Conservation (phyloP, 2,113 vertebrate genomes). For the Hemicordylus capensis region DNA sequence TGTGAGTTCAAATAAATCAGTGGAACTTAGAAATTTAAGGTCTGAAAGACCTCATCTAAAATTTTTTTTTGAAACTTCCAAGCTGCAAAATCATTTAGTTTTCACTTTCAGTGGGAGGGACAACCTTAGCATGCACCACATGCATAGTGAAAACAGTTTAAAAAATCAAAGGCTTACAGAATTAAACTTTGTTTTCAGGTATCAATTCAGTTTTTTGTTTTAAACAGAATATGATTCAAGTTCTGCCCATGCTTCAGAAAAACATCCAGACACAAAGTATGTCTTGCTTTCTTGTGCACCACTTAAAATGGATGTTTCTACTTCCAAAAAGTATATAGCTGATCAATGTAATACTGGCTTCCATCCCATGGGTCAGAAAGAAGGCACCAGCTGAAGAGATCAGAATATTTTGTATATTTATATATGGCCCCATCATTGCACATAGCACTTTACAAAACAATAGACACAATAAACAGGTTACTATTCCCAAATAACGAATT, state of each 20-base stretch:
- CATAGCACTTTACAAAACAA: background rate
- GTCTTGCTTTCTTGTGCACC: background rate
- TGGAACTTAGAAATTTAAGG: background rate
- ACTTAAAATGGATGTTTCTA: background rate
- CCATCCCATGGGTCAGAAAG: background rate
- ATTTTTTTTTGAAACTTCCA: background rate
- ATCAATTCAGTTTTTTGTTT: background rate
- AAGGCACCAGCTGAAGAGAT: background rate
- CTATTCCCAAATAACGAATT: background rate
- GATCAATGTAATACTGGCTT: background rate
- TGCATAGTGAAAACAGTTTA: background rate
- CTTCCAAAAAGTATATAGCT: background rate
- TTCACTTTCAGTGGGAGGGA: background rate
- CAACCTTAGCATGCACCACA: background rate
- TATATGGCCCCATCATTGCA: background rate
- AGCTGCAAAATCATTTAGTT: background rate
- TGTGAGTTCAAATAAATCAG: background rate
- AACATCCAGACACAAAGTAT: background rate
- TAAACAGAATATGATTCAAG: background rate
- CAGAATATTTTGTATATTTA: background rate
- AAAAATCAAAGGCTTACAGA: background rate
- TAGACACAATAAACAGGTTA: background rate
- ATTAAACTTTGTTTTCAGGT: background rate
- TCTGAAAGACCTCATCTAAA: background rate
- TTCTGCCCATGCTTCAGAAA: background rate